Base-by-base conservation (phyloP, 1,140 invertebrate species). In the Drosophila nikananu region DNA sequence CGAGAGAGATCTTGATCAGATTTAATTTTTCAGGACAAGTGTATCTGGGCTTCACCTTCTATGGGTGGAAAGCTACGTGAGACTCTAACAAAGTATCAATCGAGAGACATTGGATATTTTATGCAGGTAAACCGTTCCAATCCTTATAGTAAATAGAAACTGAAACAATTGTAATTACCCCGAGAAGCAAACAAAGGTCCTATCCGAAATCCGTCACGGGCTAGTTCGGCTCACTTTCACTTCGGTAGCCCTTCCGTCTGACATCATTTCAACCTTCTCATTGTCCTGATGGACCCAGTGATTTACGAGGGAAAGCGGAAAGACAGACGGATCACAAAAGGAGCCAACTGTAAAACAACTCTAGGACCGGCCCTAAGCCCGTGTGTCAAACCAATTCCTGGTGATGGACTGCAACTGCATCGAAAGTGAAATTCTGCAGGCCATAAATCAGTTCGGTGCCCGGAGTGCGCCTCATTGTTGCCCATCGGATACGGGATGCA, bases 271-370 rank as follows among this genome's bases (percentile, higher is more conserved):
- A 59, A 37, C 35, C 64, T 42, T 80, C 70, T 32, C 39, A 58
- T 80, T 80, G 80, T 83, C 55, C 60, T 60, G 70, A 58, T 37
- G 52, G 48, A 39, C 10, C 27, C 25, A 89, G 77, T 86, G 83
- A 86, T 86, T 86, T 86, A 89, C 63, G 72, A 87, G 84, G 71
- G 71, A 83, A 83, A 83, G 84, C 55, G 27, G 35, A 66, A 48
- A 35, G 54, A 70, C 59, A 52, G 49, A 52, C 57, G 49, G 35
- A 67, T 68, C 61, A 63, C 49, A 30, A 49, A 63, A 55, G 6
- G 42, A 51, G 32, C 30, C 19, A 60, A 39, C 59, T 25, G 48
- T 35, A 62, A 57, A 62, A 46, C 42, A 61, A 59, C 75, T 65
- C 59, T 62, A 58, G 58, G 42, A 37, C 66, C 68, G 66, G 71